Evolutionary conservation across 2,888 invertebrate genomes (phyloP).

Genomic region (Pyrochroa serraticornis): DNA sequence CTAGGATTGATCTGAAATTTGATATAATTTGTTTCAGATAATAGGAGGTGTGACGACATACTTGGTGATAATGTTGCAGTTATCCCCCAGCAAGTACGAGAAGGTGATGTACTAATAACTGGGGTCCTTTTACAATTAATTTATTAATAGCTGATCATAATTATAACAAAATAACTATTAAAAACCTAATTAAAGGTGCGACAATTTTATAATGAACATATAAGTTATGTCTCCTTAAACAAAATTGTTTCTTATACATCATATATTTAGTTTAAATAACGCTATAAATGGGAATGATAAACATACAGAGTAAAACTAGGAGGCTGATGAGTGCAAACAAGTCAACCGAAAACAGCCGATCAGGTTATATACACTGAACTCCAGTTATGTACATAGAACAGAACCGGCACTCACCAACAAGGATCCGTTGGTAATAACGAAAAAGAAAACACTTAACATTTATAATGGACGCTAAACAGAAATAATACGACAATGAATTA

Average conservation of each 20-base stretch:
- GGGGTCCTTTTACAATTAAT: not conserved
- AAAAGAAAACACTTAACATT: conserved; percentile 20
- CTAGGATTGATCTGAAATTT: too few relatives aligned
- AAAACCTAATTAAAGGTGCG: conserved; percentile 15
- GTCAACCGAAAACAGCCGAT: conserved; percentile 7
- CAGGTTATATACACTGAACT: conserved; percentile 22
- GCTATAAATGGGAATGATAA: conserved; percentile 30
- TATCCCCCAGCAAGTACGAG: too few relatives aligned
- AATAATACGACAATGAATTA: conserved; percentile 18
- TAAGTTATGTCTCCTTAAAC: conserved; percentile 4
- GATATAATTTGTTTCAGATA: too few relatives aligned
- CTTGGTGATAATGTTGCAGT: too few relatives aligned
- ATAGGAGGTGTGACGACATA: too few relatives aligned
- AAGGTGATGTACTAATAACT: too few relatives aligned
- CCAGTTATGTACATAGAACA: conserved; percentile 23
- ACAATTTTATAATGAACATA: conserved; percentile 1
- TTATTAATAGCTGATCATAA: conserved; percentile 14
- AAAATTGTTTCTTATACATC: conserved; percentile 10
- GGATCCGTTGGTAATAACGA: conserved; percentile 3
- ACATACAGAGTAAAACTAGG: conserved; percentile 16
- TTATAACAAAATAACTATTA: conserved; percentile 9
- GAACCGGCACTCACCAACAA: conserved; percentile 14
- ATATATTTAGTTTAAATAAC: conserved; percentile 28
- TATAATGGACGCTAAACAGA: conserved; percentile 26
- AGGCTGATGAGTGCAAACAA: conserved; percentile 6